Evolutionary conservation across 2,113 vertebrate species (phyloP), one percentile per base, ranked within the genome.

Genomic region (Colinus virginianus): DNA sequence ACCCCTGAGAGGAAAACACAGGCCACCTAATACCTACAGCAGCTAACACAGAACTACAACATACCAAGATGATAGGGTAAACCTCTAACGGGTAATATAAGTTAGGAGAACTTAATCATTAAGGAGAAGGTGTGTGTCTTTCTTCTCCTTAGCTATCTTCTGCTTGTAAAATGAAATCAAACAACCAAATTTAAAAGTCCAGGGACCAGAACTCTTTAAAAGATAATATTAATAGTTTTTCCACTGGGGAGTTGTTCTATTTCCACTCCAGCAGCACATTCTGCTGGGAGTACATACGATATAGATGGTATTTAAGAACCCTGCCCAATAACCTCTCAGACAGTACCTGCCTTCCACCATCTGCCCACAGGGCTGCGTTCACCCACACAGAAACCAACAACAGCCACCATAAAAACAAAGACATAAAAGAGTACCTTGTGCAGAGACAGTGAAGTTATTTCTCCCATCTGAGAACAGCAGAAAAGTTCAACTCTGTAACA

Each of bases 221-320:
- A 63, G 10, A 36, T 23, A 45, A 46, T 4, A 11, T 70, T 70
- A 78, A 21, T 7, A 68, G 28, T 25, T 74, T 58, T 69, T 43
- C 7, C 32, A 3, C 40, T 32, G 19, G 9, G 8, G 9, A 5
- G n/a, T 1, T 61, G 55, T 8, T 43, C 40, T 49, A 46, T 6
- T 0, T 45, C 26, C 7, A 20, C 13, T 53, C 23, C 25, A 87
- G 67, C 75, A 75, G 9, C 20, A 18, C 0, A 0, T 32, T 66
- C 49, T 58, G 4, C 49, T 78, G 15, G 34, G 16, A 78, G 32
- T 5, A 72, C 30, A 22, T 7, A 43, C 1, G 3, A 25, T 11
- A 58, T 2, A 78, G 71, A 46, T 0, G 0, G 8, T 19, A 58
- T 32, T 80, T 55, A 20, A 69, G 59, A 84, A 21, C 42, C 34